These are phyloP conservation scores for Carassius gibelio DNA, from an alignment of 2,113 vertebrate species.

Conservation along the genomic window DNA sequence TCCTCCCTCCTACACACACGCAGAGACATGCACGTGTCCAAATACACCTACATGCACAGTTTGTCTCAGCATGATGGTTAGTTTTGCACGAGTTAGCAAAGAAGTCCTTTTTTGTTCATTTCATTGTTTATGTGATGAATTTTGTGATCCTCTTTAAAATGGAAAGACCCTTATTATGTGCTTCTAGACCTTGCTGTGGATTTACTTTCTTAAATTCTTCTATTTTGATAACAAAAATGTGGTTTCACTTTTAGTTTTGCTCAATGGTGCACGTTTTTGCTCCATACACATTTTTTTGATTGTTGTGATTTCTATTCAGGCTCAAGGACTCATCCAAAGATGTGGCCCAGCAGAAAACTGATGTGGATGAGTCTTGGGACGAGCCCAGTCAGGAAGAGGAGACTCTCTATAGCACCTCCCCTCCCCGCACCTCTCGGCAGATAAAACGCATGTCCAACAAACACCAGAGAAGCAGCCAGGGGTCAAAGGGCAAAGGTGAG, in stretches of 20 bases:
- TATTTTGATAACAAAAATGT: background rate
- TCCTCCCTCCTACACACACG: slow-evolving; percentile 34
- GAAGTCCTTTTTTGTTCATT: slow-evolving; percentile 28
- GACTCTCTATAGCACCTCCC: slow-evolving; percentile 82
- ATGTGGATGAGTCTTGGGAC: slow-evolving; percentile 86
- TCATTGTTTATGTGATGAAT: slow-evolving; percentile 58
- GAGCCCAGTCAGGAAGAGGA: slow-evolving; percentile 83
- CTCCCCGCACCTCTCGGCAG: slow-evolving; percentile 89
- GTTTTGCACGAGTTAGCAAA: slow-evolving; percentile 22
- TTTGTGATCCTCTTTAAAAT: background rate
- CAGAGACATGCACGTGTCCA: slow-evolving; percentile 19
- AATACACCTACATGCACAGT: slow-evolving; percentile 2
- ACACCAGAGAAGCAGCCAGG: slow-evolving; percentile 80
- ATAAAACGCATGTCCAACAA: slow-evolving; percentile 93
- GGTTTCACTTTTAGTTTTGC: background rate
- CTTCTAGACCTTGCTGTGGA: background rate
- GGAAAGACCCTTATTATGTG: background rate
- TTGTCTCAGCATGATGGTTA: background rate
- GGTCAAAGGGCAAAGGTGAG: slow-evolving; percentile 76
- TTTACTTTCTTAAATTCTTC: background rate
- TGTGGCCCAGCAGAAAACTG: slow-evolving; percentile 72
- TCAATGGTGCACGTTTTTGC: background rate
- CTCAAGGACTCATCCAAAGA: slow-evolving; percentile 74
- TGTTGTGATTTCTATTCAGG: slow-evolving; percentile 69
- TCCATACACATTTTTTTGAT: background rate